A percentile compares a stretch with the other conserved stretches of the same genome.
Conservation (phyloP, 1,140 invertebrate species). For the Sarcophaga peregrina region DNA sequence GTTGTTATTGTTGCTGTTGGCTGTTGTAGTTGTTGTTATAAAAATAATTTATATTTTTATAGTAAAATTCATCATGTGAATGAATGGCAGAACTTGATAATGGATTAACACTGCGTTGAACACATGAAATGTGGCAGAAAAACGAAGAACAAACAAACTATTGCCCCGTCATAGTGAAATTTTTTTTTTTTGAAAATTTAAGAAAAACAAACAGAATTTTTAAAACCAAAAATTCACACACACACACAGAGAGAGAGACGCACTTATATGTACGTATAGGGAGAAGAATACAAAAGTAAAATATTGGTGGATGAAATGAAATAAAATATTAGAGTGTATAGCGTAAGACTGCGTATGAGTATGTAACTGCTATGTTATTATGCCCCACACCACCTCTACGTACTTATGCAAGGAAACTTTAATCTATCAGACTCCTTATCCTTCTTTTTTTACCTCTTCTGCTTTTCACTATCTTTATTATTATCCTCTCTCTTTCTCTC, state of each 20-base stretch:
- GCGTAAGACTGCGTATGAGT: no score
- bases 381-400: no score
- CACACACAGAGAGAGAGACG: neutral
- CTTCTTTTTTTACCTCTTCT: no score
- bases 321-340: no score
- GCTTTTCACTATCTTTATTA: no score
- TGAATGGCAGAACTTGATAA: slow-evolving; percentile 17
- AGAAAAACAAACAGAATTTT: neutral
- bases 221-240: neutral
- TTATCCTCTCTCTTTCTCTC: no score
- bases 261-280: no score
- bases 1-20: neutral
- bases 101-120: slow-evolving; percentile 14
- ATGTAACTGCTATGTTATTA: no score
- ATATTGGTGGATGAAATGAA: no score
- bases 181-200: neutral
- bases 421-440: no score
- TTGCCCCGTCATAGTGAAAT: neutral
- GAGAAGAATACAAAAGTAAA: no score
- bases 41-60: slow-evolving; percentile 11
- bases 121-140: neutral
- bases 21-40: neutral
- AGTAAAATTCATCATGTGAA: slow-evolving; percentile 22
- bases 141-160: neutral
- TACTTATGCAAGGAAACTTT: no score